A percentile compares a stretch with the other conserved stretches of the same genome.
Evolutionary conservation across 2,797 vertebrate genomes (phyloP).

Genomic region (Sebastes ruberrimus): DNA sequence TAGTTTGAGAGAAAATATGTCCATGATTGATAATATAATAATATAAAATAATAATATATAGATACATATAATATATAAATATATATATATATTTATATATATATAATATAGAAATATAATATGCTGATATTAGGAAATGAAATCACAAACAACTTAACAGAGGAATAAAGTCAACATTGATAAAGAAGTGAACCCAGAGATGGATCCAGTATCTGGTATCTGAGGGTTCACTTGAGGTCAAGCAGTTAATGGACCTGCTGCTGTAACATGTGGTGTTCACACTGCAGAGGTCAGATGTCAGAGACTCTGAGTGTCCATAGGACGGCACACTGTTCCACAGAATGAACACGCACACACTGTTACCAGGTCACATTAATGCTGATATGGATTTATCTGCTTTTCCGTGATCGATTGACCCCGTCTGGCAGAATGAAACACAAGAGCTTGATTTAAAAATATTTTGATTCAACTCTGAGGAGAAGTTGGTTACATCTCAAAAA

Average conservation of each 20-base stretch:
- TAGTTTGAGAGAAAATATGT: too few relatives aligned
- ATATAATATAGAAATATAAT: too few relatives aligned
- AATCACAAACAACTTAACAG: too few relatives aligned
- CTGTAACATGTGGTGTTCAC: not conserved
- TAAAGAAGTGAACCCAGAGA: too few relatives aligned
- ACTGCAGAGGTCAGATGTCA: not conserved
- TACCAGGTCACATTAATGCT: not conserved
- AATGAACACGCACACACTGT: too few relatives aligned
- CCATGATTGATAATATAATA: too few relatives aligned
- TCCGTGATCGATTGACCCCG: slow-evolving; percentile 10
- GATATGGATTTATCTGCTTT: slow-evolving; percentile 30
- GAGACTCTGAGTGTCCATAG: slow-evolving; percentile 7
- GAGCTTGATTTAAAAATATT: not conserved
- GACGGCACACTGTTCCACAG: not conserved
- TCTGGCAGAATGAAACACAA: not conserved
- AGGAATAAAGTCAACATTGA: too few relatives aligned
- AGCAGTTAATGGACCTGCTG: not conserved
- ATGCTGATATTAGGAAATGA: too few relatives aligned
- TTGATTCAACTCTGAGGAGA: not conserved
- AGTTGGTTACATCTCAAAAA: not conserved
- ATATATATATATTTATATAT: too few relatives aligned
- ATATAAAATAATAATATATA: too few relatives aligned
- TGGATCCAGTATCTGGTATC: too few relatives aligned
- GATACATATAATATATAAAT: too few relatives aligned
- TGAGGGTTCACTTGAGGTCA: not conserved